Base-by-base conservation (phyloP, 2,888 invertebrate species). In the Aelia acuminata region DNA sequence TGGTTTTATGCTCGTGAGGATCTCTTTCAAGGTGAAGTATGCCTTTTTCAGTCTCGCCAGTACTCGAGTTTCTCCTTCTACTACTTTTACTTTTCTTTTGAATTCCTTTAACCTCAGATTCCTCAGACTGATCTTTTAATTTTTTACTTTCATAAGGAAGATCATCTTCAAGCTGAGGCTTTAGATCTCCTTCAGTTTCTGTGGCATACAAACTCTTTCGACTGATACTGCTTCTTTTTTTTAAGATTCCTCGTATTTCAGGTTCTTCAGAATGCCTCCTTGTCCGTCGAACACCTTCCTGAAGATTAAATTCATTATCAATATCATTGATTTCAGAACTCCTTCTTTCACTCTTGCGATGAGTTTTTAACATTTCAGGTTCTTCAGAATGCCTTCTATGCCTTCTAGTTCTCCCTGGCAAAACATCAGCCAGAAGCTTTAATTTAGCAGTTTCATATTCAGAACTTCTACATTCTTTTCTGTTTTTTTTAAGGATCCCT, bases 231-330 rank as follows among this genome's bases (percentile, higher is more conserved):
- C 53, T 53, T 47, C 18, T 18, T 43, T 48, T 63, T 48, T 87
- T 87, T 10, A 48, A 43, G 57, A 87, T 87, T 70, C 87, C 48
- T n/a, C 31, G 26, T 11, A 87, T 4, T 47, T 70, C 87, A 39
- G 87, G 57, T 87, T 87, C 87, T 70, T 63, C 70, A 18, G 50
- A 49, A 49, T 84, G 84, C 20, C 49, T 84, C 31, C 84, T 84
- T 26, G 35, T 47, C 31, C 20, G 48, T 0, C 43, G 43, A 26
- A 47, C 8, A 47, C n/a, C 26, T 47, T 84, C 84, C 13, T 48
- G n/a, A 84, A 84, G 84, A 47, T 84, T 26, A n/a, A 18, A 43
- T 35, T 70, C 63, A 31, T 70, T 70, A 70, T 70, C 35, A 20
- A 31, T 35, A 70, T 70, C 63, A 43, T 43, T 47, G 84, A n/a